phyloP scores from a whole-genome alignment of 2,797 vertebrate species.

The Chromis chromis region DNA sequence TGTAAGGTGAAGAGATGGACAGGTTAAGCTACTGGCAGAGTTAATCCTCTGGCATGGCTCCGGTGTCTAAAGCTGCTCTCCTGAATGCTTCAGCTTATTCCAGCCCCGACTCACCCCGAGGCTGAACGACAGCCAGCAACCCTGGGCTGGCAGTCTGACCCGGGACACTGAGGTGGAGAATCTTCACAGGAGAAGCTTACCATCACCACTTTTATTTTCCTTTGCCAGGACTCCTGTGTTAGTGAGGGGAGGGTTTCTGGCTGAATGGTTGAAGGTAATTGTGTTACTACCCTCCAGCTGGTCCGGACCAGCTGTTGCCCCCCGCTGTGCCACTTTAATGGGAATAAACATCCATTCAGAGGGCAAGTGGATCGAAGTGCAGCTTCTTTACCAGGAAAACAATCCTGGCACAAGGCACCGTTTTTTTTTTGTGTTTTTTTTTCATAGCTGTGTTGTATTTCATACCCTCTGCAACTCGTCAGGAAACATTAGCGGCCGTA shows the following conservation, averaged over 20 bases:
- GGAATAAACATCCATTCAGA: slow-evolving; percentile 50
- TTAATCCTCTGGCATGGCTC: slow-evolving; percentile 67
- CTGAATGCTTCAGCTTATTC: slow-evolving; percentile 32
- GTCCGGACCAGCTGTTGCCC: slow-evolving; percentile 65
- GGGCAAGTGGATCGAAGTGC: slow-evolving; percentile 33
- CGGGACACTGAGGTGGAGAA: slow-evolving; percentile 8
- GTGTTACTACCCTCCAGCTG: slow-evolving; percentile 61
- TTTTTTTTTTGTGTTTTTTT: slow-evolving; percentile 9
- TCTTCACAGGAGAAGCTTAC: slow-evolving; percentile 19
- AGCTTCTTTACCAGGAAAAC: slow-evolving; percentile 18
- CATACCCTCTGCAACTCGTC: slow-evolving; percentile 59
- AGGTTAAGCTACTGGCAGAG: slow-evolving; percentile 58
- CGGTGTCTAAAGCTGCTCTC: slow-evolving; percentile 57
- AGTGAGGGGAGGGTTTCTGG: slow-evolving; percentile 7
- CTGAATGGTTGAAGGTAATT: slow-evolving; percentile 41
- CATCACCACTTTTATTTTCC: slow-evolving; percentile 8
- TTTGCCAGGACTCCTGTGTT: slow-evolving; percentile 20
- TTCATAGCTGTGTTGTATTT: slow-evolving; percentile 45
- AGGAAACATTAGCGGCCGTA: slow-evolving; percentile 65
- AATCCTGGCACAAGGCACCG: slow-evolving; percentile 14
- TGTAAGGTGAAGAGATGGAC: slow-evolving; percentile 49
- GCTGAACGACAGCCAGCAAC: slow-evolving; percentile 50
- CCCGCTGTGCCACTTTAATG: slow-evolving; percentile 38
- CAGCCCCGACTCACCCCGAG: background rate
- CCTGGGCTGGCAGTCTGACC: slow-evolving; percentile 29